A percentile compares a stretch with the other conserved stretches of the same genome.
Evolutionary conservation across 53 echinoderm and acorn worm species (phyloP).

Genomic region (Echinometra lucunter): DNA sequence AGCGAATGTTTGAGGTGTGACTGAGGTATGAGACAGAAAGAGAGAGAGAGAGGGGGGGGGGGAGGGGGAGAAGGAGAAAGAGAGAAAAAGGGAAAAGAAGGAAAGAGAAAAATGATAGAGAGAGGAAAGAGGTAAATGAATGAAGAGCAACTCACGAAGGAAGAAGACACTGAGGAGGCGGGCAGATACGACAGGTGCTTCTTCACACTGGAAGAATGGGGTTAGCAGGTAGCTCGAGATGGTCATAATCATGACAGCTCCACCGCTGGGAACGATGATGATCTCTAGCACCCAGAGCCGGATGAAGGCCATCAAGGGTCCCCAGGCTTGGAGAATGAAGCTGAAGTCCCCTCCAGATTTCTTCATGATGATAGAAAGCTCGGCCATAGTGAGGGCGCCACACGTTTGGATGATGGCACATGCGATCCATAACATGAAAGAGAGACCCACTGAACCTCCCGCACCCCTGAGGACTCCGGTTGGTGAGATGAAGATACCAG

Average conservation of each 20-base stretch:
- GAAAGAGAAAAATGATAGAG: no score
- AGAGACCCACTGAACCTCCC: constrained; percentile 71
- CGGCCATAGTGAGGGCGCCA: constrained; percentile 69
- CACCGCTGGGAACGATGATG: constrained; percentile 53
- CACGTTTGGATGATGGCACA: constrained; percentile 69
- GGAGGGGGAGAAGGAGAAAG: no score
- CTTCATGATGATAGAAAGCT: constrained; percentile 66
- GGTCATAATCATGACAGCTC: constrained; percentile 49
- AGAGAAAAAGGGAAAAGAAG: no score
- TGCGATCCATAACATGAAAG: constrained; percentile 64
- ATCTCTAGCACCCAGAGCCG: constrained; percentile 69
- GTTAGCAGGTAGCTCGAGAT: constrained; percentile 70
- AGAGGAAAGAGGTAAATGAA: neutral
- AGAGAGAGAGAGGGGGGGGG: no score
- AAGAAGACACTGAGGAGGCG: constrained; percentile 62
- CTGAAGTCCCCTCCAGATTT: constrained; percentile 76
- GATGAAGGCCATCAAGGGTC: constrained; percentile 74
- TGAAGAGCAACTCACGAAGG: constrained; percentile 50
- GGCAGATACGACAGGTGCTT: neutral
- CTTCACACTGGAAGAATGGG: constrained; percentile 61
- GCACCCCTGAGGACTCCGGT: constrained; percentile 72
- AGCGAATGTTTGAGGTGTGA: no score
- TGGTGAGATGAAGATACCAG: constrained; percentile 73
- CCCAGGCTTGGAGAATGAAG: constrained; percentile 70
- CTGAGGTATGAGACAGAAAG: no score